Conservation (phyloP, 2,797 vertebrate species). For the Microctenopoma steveboyesi region DNA sequence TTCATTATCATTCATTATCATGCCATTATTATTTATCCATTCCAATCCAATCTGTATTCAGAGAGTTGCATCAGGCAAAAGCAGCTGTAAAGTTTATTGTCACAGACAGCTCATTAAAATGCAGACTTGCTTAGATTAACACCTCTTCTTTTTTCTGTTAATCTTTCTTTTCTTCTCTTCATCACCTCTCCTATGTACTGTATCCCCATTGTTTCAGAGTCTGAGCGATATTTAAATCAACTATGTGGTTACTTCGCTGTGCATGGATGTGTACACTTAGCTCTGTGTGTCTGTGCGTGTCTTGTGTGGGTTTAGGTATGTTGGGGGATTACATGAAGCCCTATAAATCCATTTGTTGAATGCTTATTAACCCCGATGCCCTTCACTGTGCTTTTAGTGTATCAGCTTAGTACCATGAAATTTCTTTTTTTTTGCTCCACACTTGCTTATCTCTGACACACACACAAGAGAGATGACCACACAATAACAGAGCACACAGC, state of each 20-base stretch:
- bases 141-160: not conserved
- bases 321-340: conserved; percentile 57
- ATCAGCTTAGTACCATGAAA: conserved; percentile 65
- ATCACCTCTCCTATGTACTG: conserved; percentile 1
- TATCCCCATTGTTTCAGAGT: not conserved
- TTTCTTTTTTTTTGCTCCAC: conserved; percentile 44
- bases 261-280: not conserved
- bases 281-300: conserved; percentile 20
- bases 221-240: conserved; percentile 12
- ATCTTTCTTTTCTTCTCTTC: conserved; percentile 11
- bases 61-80: conserved; percentile 23
- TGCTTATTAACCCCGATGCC: conserved; percentile 70
- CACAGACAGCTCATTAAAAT: conserved; percentile 27
- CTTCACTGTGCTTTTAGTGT: conserved; percentile 64
- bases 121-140: conserved; percentile 16
- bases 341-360: conserved; percentile 71
- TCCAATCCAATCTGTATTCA: conserved; percentile 43
- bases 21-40: conserved; percentile 33
- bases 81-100: conserved; percentile 36
- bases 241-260: not conserved
- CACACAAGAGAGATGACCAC: conserved; percentile 31
- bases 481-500: conserved; percentile 38
- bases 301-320: conserved; percentile 29
- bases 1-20: not conserved
- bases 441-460: conserved; percentile 22